A percentile compares a stretch with the other conserved stretches of the same genome.
Conservation (phyloP, 37 sponge, comb jelly and placozoan genomes). For the Geodia barretti region DNA sequence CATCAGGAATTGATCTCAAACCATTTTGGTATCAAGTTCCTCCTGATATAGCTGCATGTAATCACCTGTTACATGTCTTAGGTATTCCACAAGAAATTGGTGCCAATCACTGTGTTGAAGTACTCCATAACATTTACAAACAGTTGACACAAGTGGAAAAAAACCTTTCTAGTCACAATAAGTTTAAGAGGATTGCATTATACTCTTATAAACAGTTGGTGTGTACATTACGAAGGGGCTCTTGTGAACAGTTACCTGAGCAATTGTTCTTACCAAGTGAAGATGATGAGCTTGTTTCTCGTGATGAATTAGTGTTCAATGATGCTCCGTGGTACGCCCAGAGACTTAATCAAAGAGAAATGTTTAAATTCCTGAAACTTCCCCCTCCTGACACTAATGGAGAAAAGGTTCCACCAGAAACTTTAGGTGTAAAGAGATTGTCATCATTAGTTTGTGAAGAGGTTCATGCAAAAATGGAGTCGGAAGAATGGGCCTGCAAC, state of each 20-base stretch:
- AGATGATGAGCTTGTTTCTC: constrained; percentile 16
- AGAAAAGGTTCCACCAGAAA: constrained; percentile 17
- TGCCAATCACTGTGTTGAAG: constrained; percentile 12
- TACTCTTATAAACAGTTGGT: constrained; percentile 35
- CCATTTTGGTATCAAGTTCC: constrained; percentile 41
- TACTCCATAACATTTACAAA: constrained; percentile 14
- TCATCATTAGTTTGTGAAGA: constrained; percentile 34
- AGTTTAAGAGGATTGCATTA: constrained; percentile 14
- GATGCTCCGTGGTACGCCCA: constrained; percentile 50
- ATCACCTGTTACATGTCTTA: neutral
- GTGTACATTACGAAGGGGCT: neutral
- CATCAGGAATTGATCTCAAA: neutral
- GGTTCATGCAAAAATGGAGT: constrained; percentile 15
- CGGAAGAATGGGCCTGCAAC: constrained; percentile 12
- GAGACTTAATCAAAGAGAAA: neutral
- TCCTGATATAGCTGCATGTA: constrained; percentile 3
- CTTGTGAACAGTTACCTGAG: no score
- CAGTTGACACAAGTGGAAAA: neutral
- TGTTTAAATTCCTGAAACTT: neutral
- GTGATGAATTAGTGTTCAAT: constrained; percentile 19
- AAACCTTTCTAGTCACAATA: neutral
- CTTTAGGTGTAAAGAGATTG: constrained; percentile 34
- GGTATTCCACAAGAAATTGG: neutral
- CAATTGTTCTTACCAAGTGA: constrained; percentile 23
- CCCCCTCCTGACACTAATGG: constrained; percentile 32